Evolutionary conservation across 92 coral and sea anemone species (phyloP).

Genomic region (Epizoanthus rinbou): DNA sequence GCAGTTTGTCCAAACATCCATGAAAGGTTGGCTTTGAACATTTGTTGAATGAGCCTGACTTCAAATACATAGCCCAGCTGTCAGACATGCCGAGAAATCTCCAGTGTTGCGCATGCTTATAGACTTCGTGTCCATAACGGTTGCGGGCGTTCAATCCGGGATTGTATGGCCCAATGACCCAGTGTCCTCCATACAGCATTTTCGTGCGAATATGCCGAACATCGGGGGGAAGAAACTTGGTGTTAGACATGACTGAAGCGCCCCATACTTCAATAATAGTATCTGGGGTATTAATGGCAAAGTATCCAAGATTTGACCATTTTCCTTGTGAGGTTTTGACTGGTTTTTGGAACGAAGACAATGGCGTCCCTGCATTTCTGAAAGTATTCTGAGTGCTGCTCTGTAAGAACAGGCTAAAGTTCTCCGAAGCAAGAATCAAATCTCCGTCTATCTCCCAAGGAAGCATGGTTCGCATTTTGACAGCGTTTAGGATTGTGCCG

Average conservation of each 20-base stretch:
- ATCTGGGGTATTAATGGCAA: constrained; percentile 42
- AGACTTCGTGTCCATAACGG: constrained; percentile 50
- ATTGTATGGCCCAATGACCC: constrained; percentile 38
- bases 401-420: constrained; percentile 15
- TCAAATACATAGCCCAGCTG: constrained; percentile 35
- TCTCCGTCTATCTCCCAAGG: constrained; percentile 56
- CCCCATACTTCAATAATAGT: constrained; percentile 49
- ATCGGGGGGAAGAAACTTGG: constrained; percentile 38
- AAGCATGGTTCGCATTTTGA: constrained; percentile 38
- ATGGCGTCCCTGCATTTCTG: constrained; percentile 27
- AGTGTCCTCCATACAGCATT: constrained; percentile 24
- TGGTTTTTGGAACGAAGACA: constrained; percentile 8
- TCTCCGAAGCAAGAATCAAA: constrained; percentile 15
- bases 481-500: constrained; percentile 43
- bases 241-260: constrained; percentile 13
- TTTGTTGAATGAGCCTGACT: constrained; percentile 30
- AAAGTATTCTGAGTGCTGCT: not conserved
- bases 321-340: constrained; percentile 4
- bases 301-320: constrained; percentile 21
- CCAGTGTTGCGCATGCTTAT: constrained; percentile 56
- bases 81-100: constrained; percentile 7
- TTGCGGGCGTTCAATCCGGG: constrained; percentile 54
- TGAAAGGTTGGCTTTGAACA: constrained; percentile 43
- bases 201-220: constrained; percentile 28
- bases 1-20: constrained; percentile 50